Evolutionary conservation across 2,888 invertebrate genomes (phyloP).

Genomic region (Panopea generosa): DNA sequence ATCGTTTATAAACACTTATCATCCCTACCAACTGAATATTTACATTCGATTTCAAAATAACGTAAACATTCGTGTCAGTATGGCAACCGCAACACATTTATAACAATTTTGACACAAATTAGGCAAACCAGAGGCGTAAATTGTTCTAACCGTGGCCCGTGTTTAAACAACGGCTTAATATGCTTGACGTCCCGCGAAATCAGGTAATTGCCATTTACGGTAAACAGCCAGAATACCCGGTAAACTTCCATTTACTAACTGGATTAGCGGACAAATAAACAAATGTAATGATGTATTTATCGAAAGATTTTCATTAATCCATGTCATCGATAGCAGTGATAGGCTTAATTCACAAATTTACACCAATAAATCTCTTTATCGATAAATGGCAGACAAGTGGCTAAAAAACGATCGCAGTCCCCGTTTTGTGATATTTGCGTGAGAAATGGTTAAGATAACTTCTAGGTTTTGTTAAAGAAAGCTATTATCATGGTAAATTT

Average conservation of each 20-base stretch:
- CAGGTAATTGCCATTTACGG: slow-evolving; percentile 42
- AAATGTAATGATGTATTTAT: slow-evolving; percentile 33
- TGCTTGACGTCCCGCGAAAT: slow-evolving; percentile 1
- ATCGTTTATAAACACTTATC: no score
- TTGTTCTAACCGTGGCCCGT: neutral
- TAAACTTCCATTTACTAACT: slow-evolving; percentile 33
- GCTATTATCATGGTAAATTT: no score
- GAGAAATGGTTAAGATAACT: no score
- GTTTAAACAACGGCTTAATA: no score
- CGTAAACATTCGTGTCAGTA: slow-evolving; percentile 51
- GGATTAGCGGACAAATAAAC: slow-evolving; percentile 50
- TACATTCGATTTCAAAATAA: slow-evolving; percentile 3
- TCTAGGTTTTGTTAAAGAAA: no score
- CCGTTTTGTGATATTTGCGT: no score
- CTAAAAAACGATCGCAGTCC: neutral
- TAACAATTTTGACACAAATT: slow-evolving; percentile 45
- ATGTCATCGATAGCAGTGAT: neutral
- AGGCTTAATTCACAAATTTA: slow-evolving; percentile 24
- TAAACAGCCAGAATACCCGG: slow-evolving; percentile 34
- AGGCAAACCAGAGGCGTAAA: slow-evolving; percentile 49
- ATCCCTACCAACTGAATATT: no score
- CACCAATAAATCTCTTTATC: slow-evolving; percentile 29
- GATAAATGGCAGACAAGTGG: neutral
- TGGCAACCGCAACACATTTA: slow-evolving; percentile 40
- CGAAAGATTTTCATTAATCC: slow-evolving; percentile 20